Base-by-base conservation (phyloP, 2,797 vertebrate genomes). In the Euthynnus affinis region DNA sequence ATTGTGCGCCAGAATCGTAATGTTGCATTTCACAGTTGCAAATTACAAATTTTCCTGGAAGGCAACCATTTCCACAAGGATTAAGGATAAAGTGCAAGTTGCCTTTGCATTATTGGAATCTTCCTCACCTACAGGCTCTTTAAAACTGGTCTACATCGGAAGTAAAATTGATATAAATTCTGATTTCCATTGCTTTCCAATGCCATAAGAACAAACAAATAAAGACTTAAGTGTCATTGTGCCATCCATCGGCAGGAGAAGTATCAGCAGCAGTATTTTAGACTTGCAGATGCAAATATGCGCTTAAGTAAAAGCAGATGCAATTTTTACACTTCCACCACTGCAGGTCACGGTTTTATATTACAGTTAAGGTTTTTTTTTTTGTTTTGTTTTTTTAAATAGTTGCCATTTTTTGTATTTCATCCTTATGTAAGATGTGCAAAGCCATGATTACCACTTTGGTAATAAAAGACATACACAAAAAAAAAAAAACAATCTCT, bases 21-120 rank as follows among this genome's bases (percentile, higher is more conserved):
- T 57, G 27, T 46, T 22, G 58, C 40, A 74, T 53, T 64, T 67
- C 72, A 76, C 44, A 53, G 46, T n/a, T 23, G 61, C 20, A 79
- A 75, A 82, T 62, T 73, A 61, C 9, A 3, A 40, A n/a, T n/a
- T 68, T 60, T 73, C 57, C 29, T 32, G 29, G 29, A 32, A 32
- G 29, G 29, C 29, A 32, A 32, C 29, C 29, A 32, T 32, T 32
- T 32, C 27, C 14, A 60, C 23, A 5, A 52, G 0, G 34, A 60
- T 59, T 57, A 71, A 55, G 25, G 9, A 10, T 37, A 37, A 37
- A 37, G 37, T 20, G 22, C 37, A 58, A 65, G 69, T 70, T 74
- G 64, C 46, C 56, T 51, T 59, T 76, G 42, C 12, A n/a, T 37
- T 46, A 76, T 34, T 15, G 18, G 22, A 37, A 12, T 46, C 17